These are phyloP conservation scores for Bovichtus diacanthus DNA, from an alignment of 2,797 vertebrate genomes.

Conservation along the genomic window DNA sequence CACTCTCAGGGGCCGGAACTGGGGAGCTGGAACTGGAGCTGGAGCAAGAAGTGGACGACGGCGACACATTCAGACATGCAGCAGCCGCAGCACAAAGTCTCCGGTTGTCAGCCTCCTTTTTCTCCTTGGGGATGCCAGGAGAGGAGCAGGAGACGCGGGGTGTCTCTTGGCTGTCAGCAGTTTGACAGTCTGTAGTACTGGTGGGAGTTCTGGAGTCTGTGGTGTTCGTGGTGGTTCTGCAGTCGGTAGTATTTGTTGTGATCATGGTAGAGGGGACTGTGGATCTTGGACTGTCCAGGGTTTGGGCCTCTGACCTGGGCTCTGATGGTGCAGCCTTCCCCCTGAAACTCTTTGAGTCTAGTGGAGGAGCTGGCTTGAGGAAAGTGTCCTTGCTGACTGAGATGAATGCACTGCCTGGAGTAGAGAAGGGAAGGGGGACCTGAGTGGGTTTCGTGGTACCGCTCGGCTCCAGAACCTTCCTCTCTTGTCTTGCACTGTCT, in stretches of 20 bases:
- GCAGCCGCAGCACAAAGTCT: slow-evolving; percentile 58
- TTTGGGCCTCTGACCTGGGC: slow-evolving; percentile 31
- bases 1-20: slow-evolving; percentile 51
- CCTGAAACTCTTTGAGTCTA: slow-evolving; percentile 46
- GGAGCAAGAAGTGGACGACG: slow-evolving; percentile 38
- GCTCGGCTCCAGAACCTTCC: slow-evolving; percentile 42
- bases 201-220: slow-evolving; percentile 34
- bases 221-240: slow-evolving; percentile 23
- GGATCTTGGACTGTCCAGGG: slow-evolving; percentile 43
- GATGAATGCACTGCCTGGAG: slow-evolving; percentile 85
- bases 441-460: slow-evolving; percentile 46
- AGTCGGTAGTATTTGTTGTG: slow-evolving; percentile 11
- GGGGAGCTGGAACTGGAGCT: slow-evolving; percentile 36
- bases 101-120: slow-evolving; percentile 81
- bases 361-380: slow-evolving; percentile 68
- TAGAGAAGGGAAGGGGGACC: slow-evolving; percentile 78
- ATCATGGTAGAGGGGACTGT: slow-evolving; percentile 20
- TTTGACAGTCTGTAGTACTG: slow-evolving; percentile 11
- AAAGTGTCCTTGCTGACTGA: slow-evolving; percentile 81
- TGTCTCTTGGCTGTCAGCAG: slow-evolving; percentile 47
- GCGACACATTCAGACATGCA: background rate
- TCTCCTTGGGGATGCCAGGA: slow-evolving; percentile 82
- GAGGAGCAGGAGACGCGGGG: slow-evolving; percentile 69
- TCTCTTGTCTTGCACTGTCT: slow-evolving; percentile 15
- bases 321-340: slow-evolving; percentile 5